Evolutionary conservation across 2,888 invertebrate species (phyloP).

Genomic region (Rambutsinella grinnellia): DNA sequence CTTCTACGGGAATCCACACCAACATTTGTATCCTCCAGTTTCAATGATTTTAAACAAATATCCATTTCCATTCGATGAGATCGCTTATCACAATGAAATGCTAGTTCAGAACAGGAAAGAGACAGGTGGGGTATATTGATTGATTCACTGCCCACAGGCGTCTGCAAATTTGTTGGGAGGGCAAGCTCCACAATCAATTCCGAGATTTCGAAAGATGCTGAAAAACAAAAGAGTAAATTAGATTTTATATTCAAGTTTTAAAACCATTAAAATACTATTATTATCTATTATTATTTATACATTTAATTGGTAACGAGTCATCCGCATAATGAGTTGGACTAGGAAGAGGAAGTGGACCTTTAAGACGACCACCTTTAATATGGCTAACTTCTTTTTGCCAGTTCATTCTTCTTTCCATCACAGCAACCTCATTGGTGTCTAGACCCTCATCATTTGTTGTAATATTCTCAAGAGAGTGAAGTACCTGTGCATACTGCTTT

Average conservation of each 20-base stretch:
- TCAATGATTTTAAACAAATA: conserved; percentile 79
- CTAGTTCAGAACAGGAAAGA: conserved; percentile 62
- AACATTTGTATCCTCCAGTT: conserved; percentile 91
- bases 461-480: conserved; percentile 76
- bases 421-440: conserved; percentile 53
- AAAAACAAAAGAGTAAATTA: conserved; percentile 67
- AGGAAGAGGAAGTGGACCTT: conserved; percentile 56
- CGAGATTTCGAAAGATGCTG: conserved; percentile 81
- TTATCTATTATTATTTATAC: conserved; percentile 27
- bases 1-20: conserved; percentile 84
- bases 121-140: conserved; percentile 53
- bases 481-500: conserved; percentile 89
- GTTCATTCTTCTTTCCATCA: conserved; percentile 44
- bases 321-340: conserved; percentile 62
- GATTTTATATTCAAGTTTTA: neutral
- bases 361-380: conserved; percentile 8
- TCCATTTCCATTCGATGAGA: conserved; percentile 62
- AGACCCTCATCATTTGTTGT: conserved; percentile 52
- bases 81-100: conserved; percentile 61
- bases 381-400: conserved; percentile 59
- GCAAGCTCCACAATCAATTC: conserved; percentile 80
- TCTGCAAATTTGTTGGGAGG: conserved; percentile 28
- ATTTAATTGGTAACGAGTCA: conserved; percentile 57
- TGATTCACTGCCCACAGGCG: conserved; percentile 2
- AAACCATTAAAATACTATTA: neutral